These are phyloP conservation scores for Hermetia illucens DNA, from an alignment of 1,140 invertebrate species.

Conservation along the genomic window DNA sequence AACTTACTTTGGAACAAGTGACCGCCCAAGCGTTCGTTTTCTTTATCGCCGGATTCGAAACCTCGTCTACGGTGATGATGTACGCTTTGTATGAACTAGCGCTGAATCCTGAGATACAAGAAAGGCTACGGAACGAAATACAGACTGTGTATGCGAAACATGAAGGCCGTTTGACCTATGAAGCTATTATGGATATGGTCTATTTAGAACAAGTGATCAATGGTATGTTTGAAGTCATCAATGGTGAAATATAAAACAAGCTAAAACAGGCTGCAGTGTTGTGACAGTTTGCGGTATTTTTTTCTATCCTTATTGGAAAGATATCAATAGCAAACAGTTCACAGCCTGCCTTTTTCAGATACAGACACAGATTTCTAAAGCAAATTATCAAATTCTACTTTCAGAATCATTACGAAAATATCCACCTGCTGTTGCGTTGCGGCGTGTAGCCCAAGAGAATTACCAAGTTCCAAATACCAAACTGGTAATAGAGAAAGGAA, in stretches of 20 bases:
- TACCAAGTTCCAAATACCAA: constrained; percentile 32
- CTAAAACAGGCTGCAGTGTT: too few relatives aligned
- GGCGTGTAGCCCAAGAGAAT: too few relatives aligned
- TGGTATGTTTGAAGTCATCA: constrained; percentile 24
- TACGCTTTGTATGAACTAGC: constrained; percentile 39
- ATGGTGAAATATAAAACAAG: too few relatives aligned
- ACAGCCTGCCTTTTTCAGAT: too few relatives aligned
- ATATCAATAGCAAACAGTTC: too few relatives aligned
- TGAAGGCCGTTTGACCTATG: constrained; percentile 21
- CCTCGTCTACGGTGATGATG: constrained; percentile 33
- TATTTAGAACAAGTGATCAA: constrained; percentile 36
- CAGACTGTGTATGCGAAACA: constrained; percentile 21
- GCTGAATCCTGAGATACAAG: constrained; percentile 38
- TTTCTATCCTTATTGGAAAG: too few relatives aligned
- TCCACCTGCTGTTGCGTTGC: too few relatives aligned
- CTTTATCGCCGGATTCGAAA: constrained; percentile 32
- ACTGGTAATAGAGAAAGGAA: constrained; percentile 2
- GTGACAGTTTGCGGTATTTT: too few relatives aligned
- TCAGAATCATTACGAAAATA: constrained; percentile 3
- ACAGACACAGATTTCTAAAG: too few relatives aligned
- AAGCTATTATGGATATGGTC: constrained; percentile 29
- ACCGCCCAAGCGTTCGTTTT: too few relatives aligned
- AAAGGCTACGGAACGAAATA: constrained; percentile 38
- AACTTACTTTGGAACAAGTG: too few relatives aligned
- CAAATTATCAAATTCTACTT: too few relatives aligned